Percentiles rank a stretch among this genome's conserved stretches.
These are phyloP conservation scores for Nomada lathburiana DNA, from an alignment of 2,888 invertebrate species.

Conservation along the genomic window DNA sequence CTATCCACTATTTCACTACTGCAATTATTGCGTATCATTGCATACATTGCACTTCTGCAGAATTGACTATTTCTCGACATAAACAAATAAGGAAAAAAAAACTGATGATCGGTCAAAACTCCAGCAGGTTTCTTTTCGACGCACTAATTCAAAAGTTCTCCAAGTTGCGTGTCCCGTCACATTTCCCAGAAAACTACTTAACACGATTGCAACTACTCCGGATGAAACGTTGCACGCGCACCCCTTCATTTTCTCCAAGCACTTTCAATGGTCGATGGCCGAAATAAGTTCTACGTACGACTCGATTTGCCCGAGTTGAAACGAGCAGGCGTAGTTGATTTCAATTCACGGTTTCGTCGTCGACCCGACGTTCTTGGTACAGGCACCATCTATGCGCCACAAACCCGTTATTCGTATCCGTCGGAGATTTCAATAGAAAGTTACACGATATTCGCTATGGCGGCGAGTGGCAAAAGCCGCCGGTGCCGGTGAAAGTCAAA, in stretches of 20 bases:
- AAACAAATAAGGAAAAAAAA: too few species aligned
- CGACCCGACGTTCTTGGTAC: conserved; percentile 34
- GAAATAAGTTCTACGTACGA: conserved; percentile 52
- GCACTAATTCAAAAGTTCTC: too few species aligned
- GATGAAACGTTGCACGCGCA: not conserved
- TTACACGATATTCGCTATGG: conserved; percentile 77
- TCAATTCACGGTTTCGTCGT: conserved; percentile 58
- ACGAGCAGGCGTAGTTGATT: conserved; percentile 59
- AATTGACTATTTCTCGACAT: too few species aligned
- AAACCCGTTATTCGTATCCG: conserved; percentile 71
- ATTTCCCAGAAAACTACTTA: not conserved
- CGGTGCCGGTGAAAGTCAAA: conserved; percentile 72
- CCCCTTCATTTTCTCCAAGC: not conserved
- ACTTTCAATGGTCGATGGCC: not conserved
- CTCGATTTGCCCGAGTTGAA: conserved; percentile 36
- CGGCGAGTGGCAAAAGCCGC: conserved; percentile 67
- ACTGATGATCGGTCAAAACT: too few species aligned
- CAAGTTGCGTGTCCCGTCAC: too few species aligned
- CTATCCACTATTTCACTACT: too few species aligned
- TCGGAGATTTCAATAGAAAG: conserved; percentile 78
- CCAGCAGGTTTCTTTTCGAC: too few species aligned
- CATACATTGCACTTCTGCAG: too few species aligned
- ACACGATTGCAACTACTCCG: not conserved
- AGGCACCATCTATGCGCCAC: conserved; percentile 45
- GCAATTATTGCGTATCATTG: too few species aligned